Base-by-base conservation (phyloP, 2,113 vertebrate genomes). In the Laterallus jamaicensis region DNA sequence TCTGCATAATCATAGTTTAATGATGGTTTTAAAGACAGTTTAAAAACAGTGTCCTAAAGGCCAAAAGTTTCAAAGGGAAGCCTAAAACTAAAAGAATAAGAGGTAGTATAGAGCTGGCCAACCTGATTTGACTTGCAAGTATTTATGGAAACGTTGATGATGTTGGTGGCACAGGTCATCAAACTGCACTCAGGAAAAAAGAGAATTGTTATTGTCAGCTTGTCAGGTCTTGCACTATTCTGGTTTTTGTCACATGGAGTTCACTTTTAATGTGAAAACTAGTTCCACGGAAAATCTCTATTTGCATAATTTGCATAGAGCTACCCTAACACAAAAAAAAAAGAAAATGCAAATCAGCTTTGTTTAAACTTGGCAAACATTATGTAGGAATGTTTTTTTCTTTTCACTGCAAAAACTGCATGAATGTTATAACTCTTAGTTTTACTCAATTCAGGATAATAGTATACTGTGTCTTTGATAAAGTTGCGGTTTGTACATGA, bases 401-500 rank as follows among this genome's bases (percentile, higher is more conserved):
- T 35, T 35, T 94, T 56, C 17, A 12, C 78, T 73, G 70, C 35
- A 70, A 58, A 82, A 93, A 81, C 37, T 68, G 35, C 31, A 84
- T 40, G 64, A 69, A 63, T 85, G 58, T 93, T 95, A 87, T 78
- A 93, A 78, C 50, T 93, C 91, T 83, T 93, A 67, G 44, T 86
- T 96, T 97, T 97, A 90, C 88, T 86, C 92, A 97, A 62, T 90
- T 85, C 77, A 63, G n/a, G 56, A 12, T 91, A 91, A 80, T 97
- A 97, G 86, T 97, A 98, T 98, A 98, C 95, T 95, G 60, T 95
- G 93, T 96, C 97, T 97, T 93, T 95, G 96, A 95, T 97, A 97
- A 96, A 97, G 92, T 88, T 98, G 98, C 96, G 97, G 97, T 97
- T 98, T 97, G 88, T 93, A 91, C 87, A 96, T 98, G 97, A 98